Conservation (phyloP, 2,797 vertebrate genomes). For the Notolepis coatsorum region DNA sequence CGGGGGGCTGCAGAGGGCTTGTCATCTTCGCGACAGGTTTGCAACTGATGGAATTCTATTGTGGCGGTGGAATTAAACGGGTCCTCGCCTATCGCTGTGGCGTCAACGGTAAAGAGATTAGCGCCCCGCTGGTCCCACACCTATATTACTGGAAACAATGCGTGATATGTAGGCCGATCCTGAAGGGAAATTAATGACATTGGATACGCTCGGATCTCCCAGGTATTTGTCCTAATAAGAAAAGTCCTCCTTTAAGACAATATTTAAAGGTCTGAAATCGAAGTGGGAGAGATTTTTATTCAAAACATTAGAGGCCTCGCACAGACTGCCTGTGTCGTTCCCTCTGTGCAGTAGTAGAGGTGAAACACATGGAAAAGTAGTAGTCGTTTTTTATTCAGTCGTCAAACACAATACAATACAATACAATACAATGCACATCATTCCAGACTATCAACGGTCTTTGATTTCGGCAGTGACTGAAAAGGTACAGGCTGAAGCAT, state of each 20-base stretch:
- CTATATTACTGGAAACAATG: constrained; percentile 32
- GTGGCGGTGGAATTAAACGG: background rate
- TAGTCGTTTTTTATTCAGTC: too few species aligned
- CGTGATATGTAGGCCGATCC: constrained; percentile 16
- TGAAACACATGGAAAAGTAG: too few species aligned
- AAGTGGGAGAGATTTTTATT: background rate
- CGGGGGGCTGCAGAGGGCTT: background rate
- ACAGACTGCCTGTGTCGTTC: too few species aligned
- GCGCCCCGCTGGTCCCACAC: constrained; percentile 4
- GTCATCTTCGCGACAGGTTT: background rate
- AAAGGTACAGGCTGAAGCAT: too few species aligned
- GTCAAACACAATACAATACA: too few species aligned
- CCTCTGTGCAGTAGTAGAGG: too few species aligned
- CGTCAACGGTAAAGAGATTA: constrained; percentile 31
- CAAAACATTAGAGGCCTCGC: background rate
- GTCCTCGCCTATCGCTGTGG: constrained; percentile 15
- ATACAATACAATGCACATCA: too few species aligned
- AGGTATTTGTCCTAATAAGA: constrained; percentile 31
- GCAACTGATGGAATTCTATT: constrained; percentile 6
- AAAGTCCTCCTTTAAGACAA: too few species aligned
- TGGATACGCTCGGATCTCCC: constrained; percentile 37
- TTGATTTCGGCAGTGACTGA: too few species aligned
- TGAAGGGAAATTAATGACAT: constrained; percentile 44
- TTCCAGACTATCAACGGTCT: too few species aligned
- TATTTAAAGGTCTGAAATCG: too few species aligned